These are phyloP conservation scores for Elysia chlorotica DNA, from an alignment of 1,140 invertebrate species.

Conservation along the genomic window DNA sequence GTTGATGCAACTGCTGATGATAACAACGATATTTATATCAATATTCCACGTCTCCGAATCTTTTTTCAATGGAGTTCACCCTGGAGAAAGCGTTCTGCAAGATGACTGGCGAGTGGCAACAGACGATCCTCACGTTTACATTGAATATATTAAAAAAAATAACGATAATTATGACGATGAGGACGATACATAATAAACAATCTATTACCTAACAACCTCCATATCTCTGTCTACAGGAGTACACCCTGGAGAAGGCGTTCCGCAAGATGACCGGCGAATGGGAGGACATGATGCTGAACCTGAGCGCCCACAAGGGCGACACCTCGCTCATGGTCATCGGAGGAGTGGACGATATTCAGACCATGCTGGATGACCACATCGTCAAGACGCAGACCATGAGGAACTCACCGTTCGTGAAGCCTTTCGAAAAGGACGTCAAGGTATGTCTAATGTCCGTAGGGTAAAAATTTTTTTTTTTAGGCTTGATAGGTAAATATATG, in stretches of 20 bases:
- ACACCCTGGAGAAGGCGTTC: conserved; percentile 59
- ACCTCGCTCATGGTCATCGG: conserved; percentile 58
- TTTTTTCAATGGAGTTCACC: conserved; percentile 60
- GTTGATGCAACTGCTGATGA: no score
- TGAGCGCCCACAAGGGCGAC: conserved; percentile 68
- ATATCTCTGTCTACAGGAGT: conserved; percentile 66
- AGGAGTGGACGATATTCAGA: conserved; percentile 62
- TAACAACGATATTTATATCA: no score
- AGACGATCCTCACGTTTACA: no score
- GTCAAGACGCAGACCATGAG: conserved; percentile 63
- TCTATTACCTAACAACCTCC: no score
- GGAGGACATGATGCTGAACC: conserved; percentile 50
- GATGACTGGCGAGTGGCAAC: conserved; percentile 63
- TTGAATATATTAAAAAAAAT: no score
- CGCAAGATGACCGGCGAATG: conserved; percentile 62
- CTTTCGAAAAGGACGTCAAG: conserved; percentile 67
- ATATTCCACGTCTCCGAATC: no score
- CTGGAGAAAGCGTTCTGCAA: conserved; percentile 60
- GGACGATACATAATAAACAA: no score
- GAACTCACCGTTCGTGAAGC: conserved; percentile 62
- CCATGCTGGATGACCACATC: conserved; percentile 62
- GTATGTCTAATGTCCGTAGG: no score
- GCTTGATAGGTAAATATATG: no score
- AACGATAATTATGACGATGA: no score
- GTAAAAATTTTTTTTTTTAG: no score